Evolutionary conservation across 2,888 invertebrate genomes (phyloP).

Genomic region (Aphodius sticticus): DNA sequence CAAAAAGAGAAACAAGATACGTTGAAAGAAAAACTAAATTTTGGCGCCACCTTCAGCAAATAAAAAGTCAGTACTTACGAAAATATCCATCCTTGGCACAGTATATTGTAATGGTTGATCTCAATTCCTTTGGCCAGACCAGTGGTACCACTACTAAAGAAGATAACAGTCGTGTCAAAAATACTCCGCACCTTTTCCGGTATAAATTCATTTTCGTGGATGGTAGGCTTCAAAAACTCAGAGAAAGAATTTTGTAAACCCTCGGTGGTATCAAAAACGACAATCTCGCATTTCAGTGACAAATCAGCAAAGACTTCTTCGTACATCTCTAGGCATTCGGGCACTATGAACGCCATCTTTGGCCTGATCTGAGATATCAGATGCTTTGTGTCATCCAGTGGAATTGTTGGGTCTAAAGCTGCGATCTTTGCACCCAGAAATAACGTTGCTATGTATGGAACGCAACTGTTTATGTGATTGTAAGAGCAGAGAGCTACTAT

Average conservation of each 20-base stretch:
- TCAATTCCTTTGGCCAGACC: constrained; percentile 47
- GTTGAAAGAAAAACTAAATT: background rate
- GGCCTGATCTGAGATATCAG: constrained; percentile 45
- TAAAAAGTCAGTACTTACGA: constrained; percentile 24
- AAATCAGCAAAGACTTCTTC: constrained; percentile 23
- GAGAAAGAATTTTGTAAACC: constrained; percentile 25
- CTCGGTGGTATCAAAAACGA: constrained; percentile 38
- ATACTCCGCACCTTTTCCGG: constrained; percentile 35
- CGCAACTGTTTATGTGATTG: constrained; percentile 59
- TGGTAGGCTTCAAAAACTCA: constrained; percentile 32
- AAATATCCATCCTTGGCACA: constrained; percentile 32
- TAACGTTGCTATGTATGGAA: constrained; percentile 61
- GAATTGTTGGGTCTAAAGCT: constrained; percentile 49
- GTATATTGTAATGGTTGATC: constrained; percentile 40
- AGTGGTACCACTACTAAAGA: constrained; percentile 49
- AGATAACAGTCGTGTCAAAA: constrained; percentile 41
- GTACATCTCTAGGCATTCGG: constrained; percentile 33
- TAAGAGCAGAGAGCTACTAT: constrained; percentile 61
- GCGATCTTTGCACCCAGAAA: constrained; percentile 57
- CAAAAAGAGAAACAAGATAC: background rate
- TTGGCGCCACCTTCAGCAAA: too few relatives aligned
- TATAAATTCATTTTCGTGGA: constrained; percentile 39
- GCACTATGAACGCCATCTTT: constrained; percentile 39
- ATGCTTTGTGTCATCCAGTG: constrained; percentile 42
- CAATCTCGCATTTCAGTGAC: constrained; percentile 29